These are phyloP conservation scores for Brachyhypopomus occidentalis DNA, from an alignment of 2,113 vertebrate species.

Conservation along the genomic window DNA sequence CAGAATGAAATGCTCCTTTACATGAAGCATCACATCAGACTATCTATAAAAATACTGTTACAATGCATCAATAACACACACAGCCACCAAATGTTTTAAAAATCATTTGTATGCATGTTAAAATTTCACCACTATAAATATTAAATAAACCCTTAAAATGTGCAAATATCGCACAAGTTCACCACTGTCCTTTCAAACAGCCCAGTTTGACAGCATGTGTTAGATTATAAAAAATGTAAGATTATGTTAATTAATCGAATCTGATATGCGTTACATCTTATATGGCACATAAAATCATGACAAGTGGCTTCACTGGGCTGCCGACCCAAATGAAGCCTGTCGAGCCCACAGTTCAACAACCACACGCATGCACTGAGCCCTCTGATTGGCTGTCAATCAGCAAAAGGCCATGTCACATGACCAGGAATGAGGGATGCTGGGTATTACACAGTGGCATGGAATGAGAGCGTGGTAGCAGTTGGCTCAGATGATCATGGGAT, in stretches of 20 bases:
- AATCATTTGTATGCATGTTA: constrained; percentile 35
- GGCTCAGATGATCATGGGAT: constrained; percentile 40
- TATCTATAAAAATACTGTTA: constrained; percentile 69
- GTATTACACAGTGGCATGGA: constrained; percentile 66
- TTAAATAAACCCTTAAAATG: constrained; percentile 69
- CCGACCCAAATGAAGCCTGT: not conserved
- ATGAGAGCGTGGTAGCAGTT: constrained; percentile 18
- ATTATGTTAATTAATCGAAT: constrained; percentile 35
- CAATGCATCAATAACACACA: constrained; percentile 65
- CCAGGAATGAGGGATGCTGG: constrained; percentile 54
- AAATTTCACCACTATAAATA: constrained; percentile 67
- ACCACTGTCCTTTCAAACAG: constrained; percentile 47
- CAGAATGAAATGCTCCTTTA: constrained; percentile 51
- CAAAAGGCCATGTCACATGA: constrained; percentile 61
- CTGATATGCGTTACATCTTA: constrained; percentile 30
- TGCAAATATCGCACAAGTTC: constrained; percentile 77
- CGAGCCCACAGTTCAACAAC: not conserved
- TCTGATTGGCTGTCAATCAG: constrained; percentile 17
- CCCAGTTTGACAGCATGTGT: constrained; percentile 34
- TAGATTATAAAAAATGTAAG: constrained; percentile 36
- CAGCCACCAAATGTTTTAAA: not conserved
- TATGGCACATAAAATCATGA: constrained; percentile 12
- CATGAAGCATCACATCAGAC: constrained; percentile 50
- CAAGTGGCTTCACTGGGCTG: not conserved
- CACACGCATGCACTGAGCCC: not conserved